Evolutionary conservation across 2,113 vertebrate genomes (phyloP).

Genomic region (Erpornis zantholeuca): DNA sequence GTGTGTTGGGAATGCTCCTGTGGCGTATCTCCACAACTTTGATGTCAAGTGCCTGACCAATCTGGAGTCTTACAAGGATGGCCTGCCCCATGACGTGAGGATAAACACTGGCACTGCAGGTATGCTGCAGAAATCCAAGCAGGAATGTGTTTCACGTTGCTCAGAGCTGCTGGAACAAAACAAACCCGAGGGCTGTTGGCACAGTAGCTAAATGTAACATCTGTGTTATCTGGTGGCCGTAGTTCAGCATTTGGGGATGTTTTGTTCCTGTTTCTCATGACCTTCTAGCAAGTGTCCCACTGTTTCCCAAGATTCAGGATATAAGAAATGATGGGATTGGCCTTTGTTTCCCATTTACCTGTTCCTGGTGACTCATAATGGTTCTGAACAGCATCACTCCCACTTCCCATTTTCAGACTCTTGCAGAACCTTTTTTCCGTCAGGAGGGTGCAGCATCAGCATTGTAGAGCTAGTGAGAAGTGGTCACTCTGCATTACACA

Average conservation of each 20-base stretch:
- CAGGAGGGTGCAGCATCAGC: neutral
- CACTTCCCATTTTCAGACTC: neutral
- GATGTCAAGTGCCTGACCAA: conserved; percentile 67
- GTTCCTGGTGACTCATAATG: neutral
- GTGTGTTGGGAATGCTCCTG: conserved; percentile 79
- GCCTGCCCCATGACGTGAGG: neutral
- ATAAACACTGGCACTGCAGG: conserved; percentile 64
- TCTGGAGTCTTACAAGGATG: conserved; percentile 53
- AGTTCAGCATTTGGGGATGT: neutral
- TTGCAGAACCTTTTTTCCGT: neutral
- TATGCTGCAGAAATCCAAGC: neutral
- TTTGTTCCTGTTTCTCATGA: neutral
- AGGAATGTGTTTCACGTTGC: neutral
- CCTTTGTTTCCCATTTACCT: neutral
- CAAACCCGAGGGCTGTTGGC: neutral
- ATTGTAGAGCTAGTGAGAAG: neutral
- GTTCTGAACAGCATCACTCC: neutral
- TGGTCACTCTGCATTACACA: neutral
- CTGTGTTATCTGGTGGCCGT: neutral
- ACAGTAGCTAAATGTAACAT: accelerated
- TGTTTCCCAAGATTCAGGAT: neutral
- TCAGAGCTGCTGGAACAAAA: neutral
- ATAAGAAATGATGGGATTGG: neutral
- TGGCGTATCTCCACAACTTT: conserved; percentile 83
- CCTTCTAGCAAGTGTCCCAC: neutral